Evolutionary conservation across 2,888 invertebrate species (phyloP), one percentile per base, ranked within the genome.

Genomic region (Antheraea assamensis): DNA sequence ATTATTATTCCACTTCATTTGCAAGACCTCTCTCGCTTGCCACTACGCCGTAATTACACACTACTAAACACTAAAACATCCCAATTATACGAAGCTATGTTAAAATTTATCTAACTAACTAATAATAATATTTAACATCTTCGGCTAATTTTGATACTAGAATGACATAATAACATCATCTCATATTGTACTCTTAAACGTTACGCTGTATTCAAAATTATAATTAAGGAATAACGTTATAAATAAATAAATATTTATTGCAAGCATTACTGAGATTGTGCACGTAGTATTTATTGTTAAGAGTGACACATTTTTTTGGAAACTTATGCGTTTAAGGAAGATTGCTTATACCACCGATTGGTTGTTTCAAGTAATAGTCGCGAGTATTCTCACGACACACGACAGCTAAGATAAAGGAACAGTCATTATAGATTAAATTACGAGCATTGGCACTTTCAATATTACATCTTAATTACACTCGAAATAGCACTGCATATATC

Each of bases 401-500:
- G 58, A 83, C 86, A 86, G 88, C 88, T 88, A 91, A 85, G 83
- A 83, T 87, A 90, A 89, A 93, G 92, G 92, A 94, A 95, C 94
- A 95, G 93, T 93, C 92, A 92, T n/a, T 87, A 90, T 83, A 91
- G 91, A 92, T 94, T 93, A 94, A 88, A 95, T 92, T 93, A 95
- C 93, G 95, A 95, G 95, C 95, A 95, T 95, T 95, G 95, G 95
- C 95, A 95, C 95, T 95, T 94, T 94, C 92, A 94, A 92, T 93
- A 94, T 94, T 94, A 92, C 91, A 90, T 90, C 92, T 94, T 93
- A 95, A 93, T 92, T 93, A 94, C 91, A 93, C 90, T 92, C 90
- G 92, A 93, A 93, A 92, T 94, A 95, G 94, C 94, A 94, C 94
- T 94, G 95, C 93, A 90, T 91, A 90, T 91, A 94, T 93, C 88